Evolutionary conservation across 2,888 invertebrate species (phyloP), one percentile per base, ranked within the genome.

Genomic region (Coelopa pilipes): DNA sequence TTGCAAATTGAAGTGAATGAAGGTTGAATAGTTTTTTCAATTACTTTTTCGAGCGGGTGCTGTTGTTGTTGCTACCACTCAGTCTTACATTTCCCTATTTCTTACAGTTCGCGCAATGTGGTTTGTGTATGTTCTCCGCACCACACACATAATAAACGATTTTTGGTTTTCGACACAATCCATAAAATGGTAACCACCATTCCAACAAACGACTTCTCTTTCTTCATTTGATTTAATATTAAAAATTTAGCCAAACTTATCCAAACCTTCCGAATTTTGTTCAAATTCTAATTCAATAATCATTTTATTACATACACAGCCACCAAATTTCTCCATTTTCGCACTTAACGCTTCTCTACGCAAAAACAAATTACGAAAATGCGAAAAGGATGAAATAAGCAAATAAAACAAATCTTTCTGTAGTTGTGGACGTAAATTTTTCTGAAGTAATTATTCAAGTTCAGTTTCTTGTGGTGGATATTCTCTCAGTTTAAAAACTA

Each of bases 61-160:
- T 53, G 72, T 15, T 65, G 47, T 63, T 55, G 15, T 72, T 47
- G 72, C 49, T 24, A 10, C 53, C 65, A 50, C 65, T 72, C 72
- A 3, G 19, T 34, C 47, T 63, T 46, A n/a, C 19, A 65, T 72
- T 72, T 72, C 59, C 72, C 72, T 68, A 49, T 12, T 21, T 47
- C 50, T 72, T 46, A 74, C 71, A 74, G 1, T 53, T n/a, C 15
- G 21, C 49, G 21, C 74, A 74, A 11, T 74, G 57, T 1, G 74
- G 74, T 21, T 72, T 72, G 9, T 63, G 49, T 10, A 62, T 59
- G 19, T 72, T 69, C 2, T 67, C 57, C 15, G 66, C 49, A 1
- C 75, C 73, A 21, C 75, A 75, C 59, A 72, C 75, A 60, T 65
- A 75, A 19, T 72, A 75, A 62, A 75, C 72, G 19, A 70, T 53